Conservation (phyloP, 2,113 vertebrate genomes). For the Phrynosoma platyrhinos region DNA sequence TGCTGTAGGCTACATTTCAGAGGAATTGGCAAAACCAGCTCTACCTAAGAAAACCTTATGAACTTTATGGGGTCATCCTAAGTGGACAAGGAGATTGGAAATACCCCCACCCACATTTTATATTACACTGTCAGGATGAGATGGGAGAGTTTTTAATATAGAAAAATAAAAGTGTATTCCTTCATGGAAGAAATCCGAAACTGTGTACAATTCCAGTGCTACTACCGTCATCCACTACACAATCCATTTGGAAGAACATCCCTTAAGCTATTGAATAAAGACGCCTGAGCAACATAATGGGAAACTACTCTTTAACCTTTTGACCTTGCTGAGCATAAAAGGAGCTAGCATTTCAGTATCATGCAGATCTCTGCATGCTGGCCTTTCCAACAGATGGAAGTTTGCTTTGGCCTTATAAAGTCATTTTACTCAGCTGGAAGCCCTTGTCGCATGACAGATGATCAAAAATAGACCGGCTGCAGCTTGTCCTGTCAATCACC, state of each 20-base stretch:
- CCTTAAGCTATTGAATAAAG: constrained; percentile 14
- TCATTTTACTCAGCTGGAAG: constrained; percentile 80
- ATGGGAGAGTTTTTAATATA: not conserved
- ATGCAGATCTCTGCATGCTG: constrained; percentile 65
- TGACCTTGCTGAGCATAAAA: constrained; percentile 55
- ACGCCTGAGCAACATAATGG: constrained; percentile 10
- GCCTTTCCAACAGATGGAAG: constrained; percentile 82
- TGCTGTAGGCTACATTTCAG: no score
- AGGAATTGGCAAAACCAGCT: no score
- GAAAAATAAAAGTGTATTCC: constrained; percentile 29
- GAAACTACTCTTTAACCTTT: constrained; percentile 60
- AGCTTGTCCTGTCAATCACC: constrained; percentile 93
- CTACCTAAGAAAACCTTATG: no score
- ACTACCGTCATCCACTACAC: constrained; percentile 12
- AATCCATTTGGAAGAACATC: constrained; percentile 46
- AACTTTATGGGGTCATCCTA: no score
- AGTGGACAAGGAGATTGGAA: no score
- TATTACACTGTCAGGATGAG: constrained; percentile 13
- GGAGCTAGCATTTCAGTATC: constrained; percentile 63
- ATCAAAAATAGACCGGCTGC: constrained; percentile 92
- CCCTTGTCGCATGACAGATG: constrained; percentile 88
- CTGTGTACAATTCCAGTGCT: constrained; percentile 24
- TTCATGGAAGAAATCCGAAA: constrained; percentile 38
- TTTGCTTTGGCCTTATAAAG: constrained; percentile 87
- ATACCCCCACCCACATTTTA: not conserved